These are phyloP conservation scores for Collichthys lucidus DNA, from an alignment of 2,113 vertebrate species.

Conservation along the genomic window DNA sequence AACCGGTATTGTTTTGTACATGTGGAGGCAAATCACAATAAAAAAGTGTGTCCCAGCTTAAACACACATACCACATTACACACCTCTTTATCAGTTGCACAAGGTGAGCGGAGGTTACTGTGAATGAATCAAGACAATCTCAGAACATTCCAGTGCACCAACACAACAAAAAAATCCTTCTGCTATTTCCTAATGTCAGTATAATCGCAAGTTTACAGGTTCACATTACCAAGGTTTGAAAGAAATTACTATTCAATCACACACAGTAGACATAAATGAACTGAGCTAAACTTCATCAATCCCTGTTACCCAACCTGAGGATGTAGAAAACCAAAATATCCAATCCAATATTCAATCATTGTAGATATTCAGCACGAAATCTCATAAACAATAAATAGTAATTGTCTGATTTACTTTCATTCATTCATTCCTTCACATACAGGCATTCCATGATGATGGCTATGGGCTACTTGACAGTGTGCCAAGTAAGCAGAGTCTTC, in stretches of 20 bases:
- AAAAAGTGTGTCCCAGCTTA: neutral
- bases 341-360: neutral
- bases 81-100: neutral
- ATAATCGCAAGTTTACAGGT: too few species aligned
- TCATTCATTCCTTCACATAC: constrained; percentile 18
- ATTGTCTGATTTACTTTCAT: neutral
- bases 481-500: constrained; percentile 83
- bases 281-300: neutral
- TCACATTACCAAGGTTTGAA: too few species aligned
- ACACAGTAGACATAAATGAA: neutral
- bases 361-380: too few species aligned
- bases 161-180: neutral
- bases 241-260: too few species aligned
- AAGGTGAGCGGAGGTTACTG: neutral
- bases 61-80: constrained; percentile 2
- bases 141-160: neutral
- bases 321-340: neutral
- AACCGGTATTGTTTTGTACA: constrained; percentile 7
- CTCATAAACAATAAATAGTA: too few species aligned
- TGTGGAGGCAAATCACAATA: neutral
- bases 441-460: constrained; percentile 83
- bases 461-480: constrained; percentile 83
- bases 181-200: too few species aligned
- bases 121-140: neutral
- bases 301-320: neutral